Evolutionary conservation across 1,140 invertebrate genomes (phyloP), one percentile per base, ranked within the genome.

Genomic region (Eriocheir sinensis): DNA sequence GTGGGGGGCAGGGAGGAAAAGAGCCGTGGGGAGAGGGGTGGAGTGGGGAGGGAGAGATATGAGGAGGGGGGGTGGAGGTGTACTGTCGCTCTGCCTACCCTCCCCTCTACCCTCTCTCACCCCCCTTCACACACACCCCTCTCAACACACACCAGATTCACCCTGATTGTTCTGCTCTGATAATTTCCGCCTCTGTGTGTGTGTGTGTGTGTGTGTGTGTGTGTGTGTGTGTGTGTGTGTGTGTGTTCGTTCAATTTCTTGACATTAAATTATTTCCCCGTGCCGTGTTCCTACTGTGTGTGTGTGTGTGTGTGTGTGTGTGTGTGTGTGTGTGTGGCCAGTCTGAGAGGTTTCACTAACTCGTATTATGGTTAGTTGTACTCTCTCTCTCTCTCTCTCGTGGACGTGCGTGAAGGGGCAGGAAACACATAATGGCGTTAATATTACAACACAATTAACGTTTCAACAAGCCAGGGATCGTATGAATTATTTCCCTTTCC

Each of bases 281-380:
- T 36, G n/a, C 30, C 34, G n/a, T n/a, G 80, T 15, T n/a, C 17
- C 12, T 30, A n/a, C n/a, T 81, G 80, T 81, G 80, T 81, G 80
- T 81, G 80, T 81, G 80, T 81, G 80, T 81, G 80, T 81, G 80
- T 81, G 80, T 81, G 80, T 81, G 80, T 81, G 80, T 81, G 80
- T 81, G 80, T 81, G 80, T 81, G 80, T 81, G 80, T 81, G 80
- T 81, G 80, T 81, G n/a, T 12, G 30, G 9, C 17, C 80, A 36
- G 27, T 6, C 36, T 85, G 27, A 30, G 30, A 17, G 38, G 21
- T 38, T 85, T 41, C 17, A 12, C 27, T n/a, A n/a, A n/a, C n/a
- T n/a, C n/a, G n/a, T n/a, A 72, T 21, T 21, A n/a, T 72, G 60
- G 27, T 72, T 21, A 72, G 60, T n/a, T 72, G 60, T n/a, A n/a